Conservation (phyloP, 2,888 invertebrate species). For the Folsomia candida region DNA sequence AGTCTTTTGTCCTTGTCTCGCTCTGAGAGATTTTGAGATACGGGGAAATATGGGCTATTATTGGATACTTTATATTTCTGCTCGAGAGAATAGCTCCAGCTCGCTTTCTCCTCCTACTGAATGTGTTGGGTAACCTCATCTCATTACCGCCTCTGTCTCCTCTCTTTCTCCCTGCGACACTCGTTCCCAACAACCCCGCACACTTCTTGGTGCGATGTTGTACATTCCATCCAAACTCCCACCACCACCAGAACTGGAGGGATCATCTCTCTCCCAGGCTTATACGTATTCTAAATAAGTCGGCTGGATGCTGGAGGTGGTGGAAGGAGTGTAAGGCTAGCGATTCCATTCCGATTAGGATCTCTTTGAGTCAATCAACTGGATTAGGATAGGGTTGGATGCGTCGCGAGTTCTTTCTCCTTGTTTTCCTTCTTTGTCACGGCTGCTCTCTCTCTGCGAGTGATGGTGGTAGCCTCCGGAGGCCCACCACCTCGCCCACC, state of each 20-base stretch:
- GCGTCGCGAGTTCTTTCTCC: background rate
- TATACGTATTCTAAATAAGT: background rate
- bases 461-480: too few species aligned
- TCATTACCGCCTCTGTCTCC: too few species aligned
- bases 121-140: too few species aligned
- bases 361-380: background rate
- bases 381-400: background rate
- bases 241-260: too few species aligned
- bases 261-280: too few species aligned
- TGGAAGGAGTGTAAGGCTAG: background rate
- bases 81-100: background rate
- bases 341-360: background rate
- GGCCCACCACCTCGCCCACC: too few species aligned
- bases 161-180: background rate
- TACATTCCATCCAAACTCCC: too few species aligned
- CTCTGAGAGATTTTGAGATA: background rate
- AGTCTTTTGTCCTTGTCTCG: background rate
- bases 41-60: background rate
- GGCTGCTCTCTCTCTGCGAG: too few species aligned
- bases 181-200: background rate
- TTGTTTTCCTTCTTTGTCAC: background rate
- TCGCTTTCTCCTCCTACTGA: too few species aligned
- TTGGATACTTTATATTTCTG: background rate
- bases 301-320: background rate
- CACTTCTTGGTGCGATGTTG: too few species aligned